Percentiles rank a stretch among this genome's conserved stretches.
These are phyloP conservation scores for Camponotus vicinus DNA, from an alignment of 1,140 invertebrate species.

Conservation along the genomic window DNA sequence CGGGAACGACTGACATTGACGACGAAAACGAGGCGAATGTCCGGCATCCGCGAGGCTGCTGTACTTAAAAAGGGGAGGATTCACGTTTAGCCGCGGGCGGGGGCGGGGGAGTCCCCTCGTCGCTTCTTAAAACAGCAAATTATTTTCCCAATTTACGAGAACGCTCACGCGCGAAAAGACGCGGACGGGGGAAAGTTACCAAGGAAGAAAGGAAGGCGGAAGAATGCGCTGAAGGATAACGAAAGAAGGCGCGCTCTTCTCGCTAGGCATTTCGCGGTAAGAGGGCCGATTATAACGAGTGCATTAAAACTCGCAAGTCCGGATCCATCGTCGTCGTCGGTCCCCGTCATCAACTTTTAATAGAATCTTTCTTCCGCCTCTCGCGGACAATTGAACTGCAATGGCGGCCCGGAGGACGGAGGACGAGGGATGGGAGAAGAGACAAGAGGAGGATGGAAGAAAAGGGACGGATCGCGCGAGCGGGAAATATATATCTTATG, in stretches of 20 bases:
- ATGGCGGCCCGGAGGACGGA: constrained; percentile 43
- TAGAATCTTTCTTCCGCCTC: constrained; percentile 74
- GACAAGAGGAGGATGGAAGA: neutral
- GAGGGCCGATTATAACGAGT: constrained; percentile 81
- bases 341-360: constrained; percentile 80
- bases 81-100: constrained; percentile 37
- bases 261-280: constrained; percentile 77
- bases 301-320: constrained; percentile 82
- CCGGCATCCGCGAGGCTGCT: constrained; percentile 32
- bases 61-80: constrained; percentile 40
- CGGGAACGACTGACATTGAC: constrained; percentile 29
- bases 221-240: constrained; percentile 52
- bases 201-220: constrained; percentile 5
- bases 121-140: constrained; percentile 78
- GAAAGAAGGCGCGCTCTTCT: constrained; percentile 66
- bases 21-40: constrained; percentile 54
- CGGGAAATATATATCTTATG: constrained; percentile 44
- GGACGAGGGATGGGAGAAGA: neutral
- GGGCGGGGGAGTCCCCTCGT: neutral
- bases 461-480: neutral
- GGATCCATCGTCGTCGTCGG: constrained; percentile 68
- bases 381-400: constrained; percentile 74
- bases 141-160: constrained; percentile 81
- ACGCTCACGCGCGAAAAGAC: constrained; percentile 58
- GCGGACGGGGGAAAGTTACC: constrained; percentile 28